Evolutionary conservation across 1,140 invertebrate genomes (phyloP).

Genomic region (Drosophila pseudoananassae): DNA sequence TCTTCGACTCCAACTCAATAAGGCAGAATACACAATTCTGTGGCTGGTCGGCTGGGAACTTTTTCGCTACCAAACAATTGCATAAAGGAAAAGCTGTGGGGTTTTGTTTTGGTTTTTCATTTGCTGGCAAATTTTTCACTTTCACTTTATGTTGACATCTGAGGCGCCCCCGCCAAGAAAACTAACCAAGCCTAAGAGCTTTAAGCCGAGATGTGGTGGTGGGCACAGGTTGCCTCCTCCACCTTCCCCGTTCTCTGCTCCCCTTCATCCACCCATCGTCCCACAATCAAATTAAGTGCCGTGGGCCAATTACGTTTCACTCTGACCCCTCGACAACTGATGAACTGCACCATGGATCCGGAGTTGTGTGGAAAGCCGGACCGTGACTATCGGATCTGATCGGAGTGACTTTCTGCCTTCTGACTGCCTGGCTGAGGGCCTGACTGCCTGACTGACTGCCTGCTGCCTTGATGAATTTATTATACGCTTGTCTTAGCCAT

Average conservation of each 20-base stretch:
- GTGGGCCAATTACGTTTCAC: slow-evolving; percentile 77
- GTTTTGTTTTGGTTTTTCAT: slow-evolving; percentile 26
- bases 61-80: slow-evolving; percentile 57
- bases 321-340: slow-evolving; percentile 66
- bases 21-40: slow-evolving; percentile 67
- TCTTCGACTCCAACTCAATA: slow-evolving; percentile 36
- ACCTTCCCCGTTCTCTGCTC: not conserved
- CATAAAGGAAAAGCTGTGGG: slow-evolving; percentile 66
- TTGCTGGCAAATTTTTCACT: slow-evolving; percentile 63
- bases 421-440: slow-evolving; percentile 29
- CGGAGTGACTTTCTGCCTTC: slow-evolving; percentile 21
- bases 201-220: slow-evolving; percentile 5
- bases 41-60: slow-evolving; percentile 57
- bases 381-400: slow-evolving; percentile 60
- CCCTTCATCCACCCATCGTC: slow-evolving; percentile 6
- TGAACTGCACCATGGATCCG: slow-evolving; percentile 52
- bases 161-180: slow-evolving; percentile 52
- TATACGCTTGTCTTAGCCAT: slow-evolving; percentile 50
- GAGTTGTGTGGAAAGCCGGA: slow-evolving; percentile 59
- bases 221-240: slow-evolving; percentile 1
- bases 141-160: slow-evolving; percentile 76
- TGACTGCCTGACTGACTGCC: slow-evolving; percentile 33
- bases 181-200: slow-evolving; percentile 15
- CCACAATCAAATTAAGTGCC: slow-evolving; percentile 74
- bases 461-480: slow-evolving; percentile 73